phyloP scores from a whole-genome alignment of 2,797 vertebrate genomes.

The Morus bassanus region DNA sequence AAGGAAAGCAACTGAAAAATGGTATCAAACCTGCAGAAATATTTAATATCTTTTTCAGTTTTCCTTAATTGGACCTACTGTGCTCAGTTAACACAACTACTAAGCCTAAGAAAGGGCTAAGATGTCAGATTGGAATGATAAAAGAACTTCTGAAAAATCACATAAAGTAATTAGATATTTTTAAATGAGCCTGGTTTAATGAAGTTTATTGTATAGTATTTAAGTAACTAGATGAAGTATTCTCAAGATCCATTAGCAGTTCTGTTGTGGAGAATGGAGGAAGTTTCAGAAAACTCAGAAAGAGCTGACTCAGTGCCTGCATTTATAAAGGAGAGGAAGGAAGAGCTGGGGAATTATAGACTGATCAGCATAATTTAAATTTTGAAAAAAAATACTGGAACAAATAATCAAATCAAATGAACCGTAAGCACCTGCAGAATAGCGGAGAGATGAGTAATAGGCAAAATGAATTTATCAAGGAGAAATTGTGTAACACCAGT shows the following conservation, averaged over 20 bases:
- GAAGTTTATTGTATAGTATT: background rate
- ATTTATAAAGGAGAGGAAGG: background rate
- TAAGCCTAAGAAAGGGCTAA: background rate
- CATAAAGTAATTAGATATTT: background rate
- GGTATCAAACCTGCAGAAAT: background rate
- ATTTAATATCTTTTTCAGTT: background rate
- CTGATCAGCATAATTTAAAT: background rate
- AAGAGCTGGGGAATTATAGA: background rate
- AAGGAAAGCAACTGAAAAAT: background rate
- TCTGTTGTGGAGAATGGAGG: background rate
- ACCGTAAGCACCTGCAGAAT: background rate
- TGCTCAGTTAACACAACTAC: background rate
- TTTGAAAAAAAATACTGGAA: background rate
- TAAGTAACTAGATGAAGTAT: background rate
- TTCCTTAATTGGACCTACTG: background rate
- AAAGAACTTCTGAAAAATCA: background rate
- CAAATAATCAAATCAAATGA: constrained; percentile 32
- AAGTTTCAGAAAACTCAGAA: constrained; percentile 10
- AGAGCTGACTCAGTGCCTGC: background rate
- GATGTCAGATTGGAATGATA: background rate
- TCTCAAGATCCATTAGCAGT: background rate
- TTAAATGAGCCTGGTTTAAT: background rate
- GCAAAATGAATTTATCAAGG: background rate
- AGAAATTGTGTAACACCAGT: background rate
- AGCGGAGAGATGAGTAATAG: background rate